A percentile compares a stretch with the other conserved stretches of the same genome.
These are phyloP conservation scores for Centropyge bicolor DNA, from an alignment of 2,797 vertebrate species.

Conservation along the genomic window DNA sequence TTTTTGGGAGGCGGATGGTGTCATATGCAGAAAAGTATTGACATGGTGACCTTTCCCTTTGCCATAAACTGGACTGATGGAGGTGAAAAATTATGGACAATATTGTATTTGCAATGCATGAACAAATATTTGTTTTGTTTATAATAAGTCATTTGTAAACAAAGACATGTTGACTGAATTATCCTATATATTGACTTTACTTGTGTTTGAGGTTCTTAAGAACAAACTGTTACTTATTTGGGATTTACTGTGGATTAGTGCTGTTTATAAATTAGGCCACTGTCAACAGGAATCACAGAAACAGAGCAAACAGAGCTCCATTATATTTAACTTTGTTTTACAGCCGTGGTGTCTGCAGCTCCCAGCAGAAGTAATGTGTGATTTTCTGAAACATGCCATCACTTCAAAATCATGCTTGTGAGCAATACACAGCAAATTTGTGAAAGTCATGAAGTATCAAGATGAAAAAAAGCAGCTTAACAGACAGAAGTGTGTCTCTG, in stretches of 20 bases:
- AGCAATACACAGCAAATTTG: background rate
- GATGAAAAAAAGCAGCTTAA: background rate
- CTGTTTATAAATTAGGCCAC: background rate
- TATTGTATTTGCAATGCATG: no score
- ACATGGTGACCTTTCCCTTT: background rate
- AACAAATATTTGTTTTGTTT: conserved; percentile 1
- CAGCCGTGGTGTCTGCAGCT: background rate
- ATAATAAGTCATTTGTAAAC: background rate
- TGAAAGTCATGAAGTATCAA: background rate
- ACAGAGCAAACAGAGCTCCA: background rate
- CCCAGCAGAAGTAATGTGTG: background rate
- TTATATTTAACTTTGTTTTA: conserved; percentile 12
- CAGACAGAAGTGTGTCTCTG: background rate
- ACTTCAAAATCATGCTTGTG: background rate
- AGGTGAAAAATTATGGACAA: background rate
- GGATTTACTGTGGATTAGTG: background rate
- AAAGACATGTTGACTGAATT: background rate
- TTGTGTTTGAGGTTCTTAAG: background rate
- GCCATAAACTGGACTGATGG: background rate
- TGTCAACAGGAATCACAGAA: background rate
- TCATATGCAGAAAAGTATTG: background rate
- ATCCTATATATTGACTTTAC: background rate
- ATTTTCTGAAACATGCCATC: background rate
- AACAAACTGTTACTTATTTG: background rate
- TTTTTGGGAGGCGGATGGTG: background rate